Conservation (phyloP, 2,113 vertebrate genomes). For the Neopipo cinnamomea region DNA sequence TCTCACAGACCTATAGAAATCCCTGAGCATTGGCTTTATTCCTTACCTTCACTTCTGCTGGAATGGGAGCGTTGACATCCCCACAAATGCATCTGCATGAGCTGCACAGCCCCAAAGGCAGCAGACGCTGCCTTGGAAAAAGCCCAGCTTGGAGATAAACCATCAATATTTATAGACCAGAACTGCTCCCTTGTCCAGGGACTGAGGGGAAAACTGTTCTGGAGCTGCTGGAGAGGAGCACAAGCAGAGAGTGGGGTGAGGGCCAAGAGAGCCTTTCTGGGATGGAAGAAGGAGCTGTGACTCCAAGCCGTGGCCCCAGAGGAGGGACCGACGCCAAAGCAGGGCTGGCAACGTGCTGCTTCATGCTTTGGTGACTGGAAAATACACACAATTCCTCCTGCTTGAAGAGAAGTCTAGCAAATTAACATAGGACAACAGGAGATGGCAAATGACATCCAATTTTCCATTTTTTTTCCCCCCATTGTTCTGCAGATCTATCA, state of each 20-base stretch:
- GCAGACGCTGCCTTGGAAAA: neutral
- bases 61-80: neutral
- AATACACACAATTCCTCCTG: neutral
- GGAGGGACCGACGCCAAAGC: neutral
- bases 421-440: accelerated
- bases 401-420: neutral
- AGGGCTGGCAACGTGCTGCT: neutral
- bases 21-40: neutral
- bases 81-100: neutral
- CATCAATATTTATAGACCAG: neutral
- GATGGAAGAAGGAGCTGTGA: neutral
- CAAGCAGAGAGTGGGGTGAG: accelerated
- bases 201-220: neutral
- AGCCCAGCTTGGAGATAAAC: neutral
- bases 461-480: neutral
- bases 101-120: neutral
- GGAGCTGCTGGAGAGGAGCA: neutral
- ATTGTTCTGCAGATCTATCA: neutral
- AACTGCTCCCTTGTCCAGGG: neutral
- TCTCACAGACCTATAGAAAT: accelerated
- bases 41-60: neutral
- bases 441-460: neutral
- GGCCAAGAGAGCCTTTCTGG: neutral
- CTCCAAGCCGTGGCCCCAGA: neutral
- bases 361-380: neutral